Conservation (phyloP, 2,113 vertebrate species). For the Agapornis roseicollis region DNA sequence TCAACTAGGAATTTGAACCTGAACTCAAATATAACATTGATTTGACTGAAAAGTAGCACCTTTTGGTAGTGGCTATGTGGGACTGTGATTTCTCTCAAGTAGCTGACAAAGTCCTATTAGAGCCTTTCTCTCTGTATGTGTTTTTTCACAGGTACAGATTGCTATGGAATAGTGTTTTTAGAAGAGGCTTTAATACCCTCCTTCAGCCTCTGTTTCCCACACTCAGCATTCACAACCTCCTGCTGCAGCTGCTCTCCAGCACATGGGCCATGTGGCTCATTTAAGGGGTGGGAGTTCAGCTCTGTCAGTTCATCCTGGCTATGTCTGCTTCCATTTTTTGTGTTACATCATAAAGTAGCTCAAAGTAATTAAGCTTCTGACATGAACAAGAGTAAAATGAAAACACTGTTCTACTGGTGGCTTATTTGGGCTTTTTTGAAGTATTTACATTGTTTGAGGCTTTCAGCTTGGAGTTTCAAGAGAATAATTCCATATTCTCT, state of each 20-base stretch:
- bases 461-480: background rate
- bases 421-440: rapidly evolving
- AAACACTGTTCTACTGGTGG: background rate
- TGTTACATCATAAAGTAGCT: background rate
- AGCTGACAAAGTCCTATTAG: background rate
- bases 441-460: background rate
- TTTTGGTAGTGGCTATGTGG: background rate
- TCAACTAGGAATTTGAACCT: background rate
- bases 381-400: background rate
- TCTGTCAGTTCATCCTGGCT: background rate
- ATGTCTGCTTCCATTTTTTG: background rate
- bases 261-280: rapidly evolving
- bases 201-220: background rate
- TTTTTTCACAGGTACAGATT: background rate
- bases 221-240: background rate
- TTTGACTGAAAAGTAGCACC: background rate
- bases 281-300: background rate
- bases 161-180: background rate
- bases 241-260: background rate
- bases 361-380: background rate
- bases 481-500: background rate
- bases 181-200: background rate
- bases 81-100: background rate
- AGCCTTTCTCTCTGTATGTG: background rate
- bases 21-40: background rate